Percentiles rank a stretch among this genome's conserved stretches.
phyloP scores from a whole-genome alignment of 2,797 vertebrate genomes.

The Tokudaia tokunoshimensis region DNA sequence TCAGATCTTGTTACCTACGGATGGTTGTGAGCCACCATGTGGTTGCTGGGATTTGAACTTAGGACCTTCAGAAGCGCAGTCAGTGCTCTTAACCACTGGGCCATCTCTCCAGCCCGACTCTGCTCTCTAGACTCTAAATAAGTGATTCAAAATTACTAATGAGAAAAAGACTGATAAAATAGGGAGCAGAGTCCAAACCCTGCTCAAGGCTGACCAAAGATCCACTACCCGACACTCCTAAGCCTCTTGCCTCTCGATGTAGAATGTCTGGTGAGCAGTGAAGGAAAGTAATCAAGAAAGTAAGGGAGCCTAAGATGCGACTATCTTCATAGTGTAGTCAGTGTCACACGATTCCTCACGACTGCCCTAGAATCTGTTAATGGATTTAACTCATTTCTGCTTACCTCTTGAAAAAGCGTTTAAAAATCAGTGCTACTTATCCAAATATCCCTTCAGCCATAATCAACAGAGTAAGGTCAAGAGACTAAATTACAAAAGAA shows the following conservation, averaged over 20 bases:
- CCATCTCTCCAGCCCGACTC: no score
- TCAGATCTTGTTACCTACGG: no score
- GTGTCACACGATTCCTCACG: neutral
- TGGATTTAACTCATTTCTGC: neutral
- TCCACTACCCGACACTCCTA: no score
- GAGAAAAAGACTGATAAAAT: no score
- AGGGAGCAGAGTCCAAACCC: neutral
- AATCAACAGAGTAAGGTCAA: conserved; percentile 53
- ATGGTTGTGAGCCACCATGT: no score
- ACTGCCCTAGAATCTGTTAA: neutral
- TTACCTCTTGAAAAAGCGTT: conserved; percentile 44
- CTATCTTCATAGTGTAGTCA: neutral
- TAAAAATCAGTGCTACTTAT: conserved; percentile 16
- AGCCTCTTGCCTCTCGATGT: neutral
- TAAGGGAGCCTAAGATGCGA: neutral
- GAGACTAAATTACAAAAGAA: conserved; percentile 54
- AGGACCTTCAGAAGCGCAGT: no score
- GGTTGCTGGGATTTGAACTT: no score
- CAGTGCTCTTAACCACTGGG: no score
- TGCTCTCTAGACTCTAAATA: no score
- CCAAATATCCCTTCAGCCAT: neutral
- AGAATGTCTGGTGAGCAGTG: neutral
- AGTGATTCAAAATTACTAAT: no score
- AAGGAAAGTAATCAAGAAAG: neutral
- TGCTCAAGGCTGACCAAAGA: neutral